Percentiles rank a stretch among this genome's conserved stretches.
Conservation (phyloP, 2,113 vertebrate genomes). For the human (Homo sapiens) region DNA sequence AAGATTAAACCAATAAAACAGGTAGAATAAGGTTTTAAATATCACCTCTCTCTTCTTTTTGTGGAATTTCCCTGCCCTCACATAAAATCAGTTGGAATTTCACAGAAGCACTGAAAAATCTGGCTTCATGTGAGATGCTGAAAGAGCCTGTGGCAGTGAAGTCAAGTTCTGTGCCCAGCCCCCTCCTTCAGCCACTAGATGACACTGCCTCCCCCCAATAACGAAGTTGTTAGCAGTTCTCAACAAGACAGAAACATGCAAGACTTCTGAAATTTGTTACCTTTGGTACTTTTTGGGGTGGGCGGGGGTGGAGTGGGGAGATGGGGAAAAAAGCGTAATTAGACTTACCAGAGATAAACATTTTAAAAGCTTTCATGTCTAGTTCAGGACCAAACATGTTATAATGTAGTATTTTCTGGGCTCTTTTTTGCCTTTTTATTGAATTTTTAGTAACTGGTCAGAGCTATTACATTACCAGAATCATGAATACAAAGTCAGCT, state of each 20-base stretch:
- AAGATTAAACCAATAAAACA: neutral
- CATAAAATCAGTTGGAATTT: neutral
- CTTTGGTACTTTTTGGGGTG: neutral
- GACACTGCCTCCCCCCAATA: neutral
- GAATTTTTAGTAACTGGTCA: neutral
- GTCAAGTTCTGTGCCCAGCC: neutral
- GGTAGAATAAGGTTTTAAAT: neutral
- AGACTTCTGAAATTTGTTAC: neutral
- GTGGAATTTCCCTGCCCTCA: neutral
- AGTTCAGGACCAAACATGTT: neutral
- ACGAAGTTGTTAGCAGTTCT: neutral
- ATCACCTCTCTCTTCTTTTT: neutral
- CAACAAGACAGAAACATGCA: neutral
- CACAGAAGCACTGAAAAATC: neutral
- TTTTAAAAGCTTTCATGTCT: neutral
- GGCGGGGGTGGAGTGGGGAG: neutral
- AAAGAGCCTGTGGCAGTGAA: neutral
- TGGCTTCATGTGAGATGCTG: neutral
- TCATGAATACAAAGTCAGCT: neutral
- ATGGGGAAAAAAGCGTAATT: neutral
- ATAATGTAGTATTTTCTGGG: neutral
- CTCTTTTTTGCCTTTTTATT: neutral
- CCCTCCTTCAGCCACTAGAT: neutral
- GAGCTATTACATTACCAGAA: neutral
- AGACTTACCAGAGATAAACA: constrained; percentile 9